These are phyloP conservation scores for Eumerus sabulonum DNA, from an alignment of 2,888 invertebrate genomes.

Conservation along the genomic window DNA sequence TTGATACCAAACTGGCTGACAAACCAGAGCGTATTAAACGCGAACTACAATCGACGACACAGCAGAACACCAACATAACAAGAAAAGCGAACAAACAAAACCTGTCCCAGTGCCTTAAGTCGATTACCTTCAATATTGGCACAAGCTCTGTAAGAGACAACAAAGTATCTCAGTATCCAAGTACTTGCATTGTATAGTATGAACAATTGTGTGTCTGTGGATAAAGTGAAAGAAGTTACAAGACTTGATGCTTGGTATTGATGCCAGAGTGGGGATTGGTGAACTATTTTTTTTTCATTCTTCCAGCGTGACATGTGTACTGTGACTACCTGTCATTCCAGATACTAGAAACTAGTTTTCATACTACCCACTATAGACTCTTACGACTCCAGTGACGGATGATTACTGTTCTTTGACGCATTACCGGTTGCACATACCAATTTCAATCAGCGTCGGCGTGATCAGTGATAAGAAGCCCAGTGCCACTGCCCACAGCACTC, in stretches of 20 bases:
- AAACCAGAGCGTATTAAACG: conserved; percentile 28
- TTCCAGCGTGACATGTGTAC: conserved; percentile 1
- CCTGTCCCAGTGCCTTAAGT: conserved; percentile 56
- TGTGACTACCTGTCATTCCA: conserved; percentile 43
- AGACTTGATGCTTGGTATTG: conserved; percentile 64
- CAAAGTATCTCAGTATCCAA: no score
- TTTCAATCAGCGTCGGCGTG: background rate
- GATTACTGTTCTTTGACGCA: conserved; percentile 23
- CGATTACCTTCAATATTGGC: conserved; percentile 67
- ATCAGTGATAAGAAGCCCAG: conserved; percentile 15
- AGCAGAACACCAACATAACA: conserved; percentile 12
- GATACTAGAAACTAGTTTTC: conserved; percentile 32
- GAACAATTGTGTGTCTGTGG: conserved; percentile 10
- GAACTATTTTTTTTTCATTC: conserved; percentile 36
- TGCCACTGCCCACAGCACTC: background rate
- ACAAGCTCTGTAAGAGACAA: conserved; percentile 38
- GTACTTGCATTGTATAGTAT: no score
- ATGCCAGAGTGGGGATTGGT: conserved; percentile 25
- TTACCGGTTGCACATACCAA: conserved; percentile 21
- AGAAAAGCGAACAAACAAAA: conserved; percentile 34
- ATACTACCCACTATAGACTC: no score
- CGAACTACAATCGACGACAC: conserved; percentile 44
- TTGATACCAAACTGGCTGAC: conserved; percentile 34
- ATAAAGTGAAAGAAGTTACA: conserved; percentile 59
- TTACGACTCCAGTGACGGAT: conserved; percentile 10